Percentiles rank a stretch among this genome's conserved stretches.
These are phyloP conservation scores for Lycia hirtaria DNA, from an alignment of 2,888 invertebrate genomes.

Conservation along the genomic window DNA sequence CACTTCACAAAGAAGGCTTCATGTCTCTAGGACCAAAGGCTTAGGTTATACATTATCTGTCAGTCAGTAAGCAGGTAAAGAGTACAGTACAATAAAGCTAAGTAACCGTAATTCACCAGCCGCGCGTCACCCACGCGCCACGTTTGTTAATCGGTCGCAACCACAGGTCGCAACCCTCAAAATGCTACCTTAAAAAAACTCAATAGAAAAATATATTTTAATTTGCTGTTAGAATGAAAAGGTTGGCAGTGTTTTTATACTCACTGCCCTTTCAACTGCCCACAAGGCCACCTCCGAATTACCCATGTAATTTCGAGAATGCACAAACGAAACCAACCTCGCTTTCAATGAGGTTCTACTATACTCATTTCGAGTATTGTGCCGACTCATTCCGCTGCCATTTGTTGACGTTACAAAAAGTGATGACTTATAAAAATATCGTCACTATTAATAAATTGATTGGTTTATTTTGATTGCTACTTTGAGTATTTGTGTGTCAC, in stretches of 20 bases:
- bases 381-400: slow-evolving; percentile 4
- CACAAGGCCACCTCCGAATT: background rate
- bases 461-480: background rate
- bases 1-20: no score
- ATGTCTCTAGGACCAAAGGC: no score
- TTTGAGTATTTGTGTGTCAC: background rate
- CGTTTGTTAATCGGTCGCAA: no score
- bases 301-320: slow-evolving; percentile 3
- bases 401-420: slow-evolving; percentile 11
- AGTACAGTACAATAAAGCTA: no score
- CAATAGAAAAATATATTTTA: background rate
- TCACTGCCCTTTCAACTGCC: background rate
- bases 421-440: slow-evolving; percentile 10
- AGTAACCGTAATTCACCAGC: no score
- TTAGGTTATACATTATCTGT: no score
- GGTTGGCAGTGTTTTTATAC: background rate
- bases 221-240: background rate
- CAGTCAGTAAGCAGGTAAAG: no score
- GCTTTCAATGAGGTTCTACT: background rate
- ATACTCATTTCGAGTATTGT: background rate
- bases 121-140: no score
- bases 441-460: background rate
- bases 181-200: no score
- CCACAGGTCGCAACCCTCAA: no score
- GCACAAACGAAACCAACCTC: background rate